Percentiles rank a stretch among this genome's conserved stretches.
Evolutionary conservation across 2,113 vertebrate species (phyloP).

Genomic region (Microcebus murinus): DNA sequence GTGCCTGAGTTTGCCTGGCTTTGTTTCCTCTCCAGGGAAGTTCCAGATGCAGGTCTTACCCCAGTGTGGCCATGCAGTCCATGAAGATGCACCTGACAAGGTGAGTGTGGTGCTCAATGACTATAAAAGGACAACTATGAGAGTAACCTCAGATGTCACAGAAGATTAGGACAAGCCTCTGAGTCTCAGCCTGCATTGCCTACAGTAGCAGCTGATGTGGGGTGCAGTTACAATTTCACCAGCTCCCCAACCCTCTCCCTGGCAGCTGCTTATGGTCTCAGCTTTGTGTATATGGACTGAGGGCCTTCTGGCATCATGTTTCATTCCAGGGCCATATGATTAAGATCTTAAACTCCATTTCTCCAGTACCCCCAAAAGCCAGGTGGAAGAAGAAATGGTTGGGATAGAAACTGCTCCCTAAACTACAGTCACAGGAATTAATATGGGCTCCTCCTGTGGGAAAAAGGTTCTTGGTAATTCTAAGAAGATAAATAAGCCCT

Average conservation of each 20-base stretch:
- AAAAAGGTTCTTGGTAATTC: neutral
- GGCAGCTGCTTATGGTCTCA: neutral
- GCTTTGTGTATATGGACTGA: neutral
- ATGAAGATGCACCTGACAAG: conserved; percentile 98
- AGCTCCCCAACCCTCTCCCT: neutral
- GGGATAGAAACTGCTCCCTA: neutral
- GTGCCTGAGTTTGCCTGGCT: neutral
- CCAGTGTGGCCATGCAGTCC: conserved; percentile 98
- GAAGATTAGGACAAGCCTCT: neutral
- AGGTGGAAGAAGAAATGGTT: neutral
- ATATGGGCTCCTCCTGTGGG: neutral
- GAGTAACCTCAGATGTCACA: neutral
- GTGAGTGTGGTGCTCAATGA: conserved; percentile 82
- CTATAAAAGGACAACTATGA: neutral
- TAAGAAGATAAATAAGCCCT: neutral
- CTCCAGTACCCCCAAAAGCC: neutral
- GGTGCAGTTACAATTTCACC: neutral
- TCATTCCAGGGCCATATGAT: neutral
- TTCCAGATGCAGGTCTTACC: conserved; percentile 99
- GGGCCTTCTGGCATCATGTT: neutral
- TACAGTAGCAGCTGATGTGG: neutral
- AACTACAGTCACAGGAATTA: neutral
- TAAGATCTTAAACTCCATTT: conserved; percentile 25
- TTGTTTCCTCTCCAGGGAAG: conserved; percentile 89
- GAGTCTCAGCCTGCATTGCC: rapidly evolving